These are phyloP conservation scores for Spodoptera litura DNA, from an alignment of 1,140 invertebrate species.

Conservation along the genomic window DNA sequence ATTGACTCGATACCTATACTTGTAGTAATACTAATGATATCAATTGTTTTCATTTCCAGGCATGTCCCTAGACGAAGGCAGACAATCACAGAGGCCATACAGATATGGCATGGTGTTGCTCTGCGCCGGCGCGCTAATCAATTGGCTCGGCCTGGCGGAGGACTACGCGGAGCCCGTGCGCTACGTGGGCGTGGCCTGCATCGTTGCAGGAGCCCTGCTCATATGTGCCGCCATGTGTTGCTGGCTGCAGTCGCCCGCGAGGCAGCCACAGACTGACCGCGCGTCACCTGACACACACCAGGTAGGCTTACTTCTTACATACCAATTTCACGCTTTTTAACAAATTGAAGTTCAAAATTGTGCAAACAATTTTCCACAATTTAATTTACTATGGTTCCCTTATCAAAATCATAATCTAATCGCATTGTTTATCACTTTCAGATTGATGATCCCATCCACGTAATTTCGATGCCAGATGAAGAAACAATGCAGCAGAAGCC, in stretches of 20 bases:
- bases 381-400: background rate
- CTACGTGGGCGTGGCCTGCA: conserved; percentile 91
- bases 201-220: conserved; percentile 90
- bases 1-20: background rate
- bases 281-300: conserved; percentile 82
- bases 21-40: background rate
- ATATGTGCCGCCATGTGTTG: conserved; percentile 92
- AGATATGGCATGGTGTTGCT: conserved; percentile 91
- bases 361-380: no score
- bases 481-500: conserved; percentile 88
- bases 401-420: background rate
- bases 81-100: conserved; percentile 89
- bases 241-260: conserved; percentile 89
- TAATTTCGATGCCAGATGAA: conserved; percentile 88
- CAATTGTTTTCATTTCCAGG: conserved; percentile 79
- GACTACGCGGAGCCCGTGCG: conserved; percentile 90
- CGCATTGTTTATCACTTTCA: conserved; percentile 68
- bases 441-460: conserved; percentile 89
- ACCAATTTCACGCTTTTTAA: background rate
- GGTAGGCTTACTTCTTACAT: conserved; percentile 59
- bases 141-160: conserved; percentile 91
- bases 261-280: conserved; percentile 79
- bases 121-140: conserved; percentile 91
- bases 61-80: conserved; percentile 89
- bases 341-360: no score